Evolutionary conservation across 2,797 vertebrate species (phyloP), one percentile per base, ranked within the genome.

Genomic region (Columba guinea): DNA sequence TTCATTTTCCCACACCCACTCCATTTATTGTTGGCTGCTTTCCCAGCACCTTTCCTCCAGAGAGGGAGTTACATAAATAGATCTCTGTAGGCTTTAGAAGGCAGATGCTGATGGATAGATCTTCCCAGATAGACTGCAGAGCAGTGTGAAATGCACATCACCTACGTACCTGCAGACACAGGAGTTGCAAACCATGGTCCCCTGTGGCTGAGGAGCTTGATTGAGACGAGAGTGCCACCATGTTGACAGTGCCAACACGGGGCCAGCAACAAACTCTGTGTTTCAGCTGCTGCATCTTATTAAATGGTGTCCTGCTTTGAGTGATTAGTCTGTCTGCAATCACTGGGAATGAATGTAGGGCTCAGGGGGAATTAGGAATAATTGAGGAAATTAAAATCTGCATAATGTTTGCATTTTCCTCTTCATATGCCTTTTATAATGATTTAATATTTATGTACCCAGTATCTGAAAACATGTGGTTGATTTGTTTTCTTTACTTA

Each of bases 1-100:
- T 97, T 95, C 89, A 24, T 97, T 98, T 98, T 97, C 97, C 95
- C 97, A 98, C 97, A 97, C 97, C 97, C 97, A 98, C 96, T 97
- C 90, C 94, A 96, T 97, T 97, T 97, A 93, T 87, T 95, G 84
- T 95, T 98, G 97, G 97, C 97, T 95, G 96, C 93, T 96, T 95
- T 97, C 96, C 97, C 96, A 91, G 96, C 96, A 97, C 97, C 97
- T 97, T 97, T 94, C 96, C 93, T 97, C 90, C 94, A 96, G 91
- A 96, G 82, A 94, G 89, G 48, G 89, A 97, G 75, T 97, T 96
- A 91, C 63, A 96, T 96, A 96, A 97, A 97, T 96, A 97, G 95
- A 95, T 96, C 97, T 97, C 96, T 92, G 90, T 96, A 97, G 95
- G 82, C 75, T 95, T 95, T 78, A 90, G 88, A 84, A 97, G 74